Evolutionary conservation across 2,797 vertebrate species (phyloP).

Genomic region (Neosilurus hyrtlii): DNA sequence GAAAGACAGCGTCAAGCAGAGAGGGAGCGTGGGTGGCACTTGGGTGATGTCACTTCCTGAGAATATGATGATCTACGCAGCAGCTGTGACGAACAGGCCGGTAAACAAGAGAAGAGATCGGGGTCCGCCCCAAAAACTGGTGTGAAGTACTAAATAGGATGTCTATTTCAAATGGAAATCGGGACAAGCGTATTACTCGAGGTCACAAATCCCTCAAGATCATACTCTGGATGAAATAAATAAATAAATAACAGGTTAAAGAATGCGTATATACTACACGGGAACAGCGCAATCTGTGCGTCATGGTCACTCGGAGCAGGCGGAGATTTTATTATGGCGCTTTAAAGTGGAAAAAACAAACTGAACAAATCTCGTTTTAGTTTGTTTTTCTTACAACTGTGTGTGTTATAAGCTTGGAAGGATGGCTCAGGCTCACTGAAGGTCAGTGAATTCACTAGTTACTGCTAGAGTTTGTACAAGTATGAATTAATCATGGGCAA

Average conservation of each 20-base stretch:
- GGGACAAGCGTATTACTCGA: no score
- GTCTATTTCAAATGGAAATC: neutral
- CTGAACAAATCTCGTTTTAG: no score
- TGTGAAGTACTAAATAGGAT: neutral
- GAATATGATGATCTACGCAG: slow-evolving; percentile 25
- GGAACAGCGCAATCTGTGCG: no score
- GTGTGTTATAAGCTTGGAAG: no score
- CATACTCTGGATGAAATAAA: neutral
- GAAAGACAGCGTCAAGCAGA: slow-evolving; percentile 58
- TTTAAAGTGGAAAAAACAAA: no score
- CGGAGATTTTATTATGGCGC: no score
- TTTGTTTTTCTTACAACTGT: no score
- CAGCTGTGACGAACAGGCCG: slow-evolving; percentile 29
- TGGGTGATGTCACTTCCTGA: slow-evolving; percentile 40
- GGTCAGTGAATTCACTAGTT: neutral
- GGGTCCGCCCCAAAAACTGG: neutral
- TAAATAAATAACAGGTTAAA: no score
- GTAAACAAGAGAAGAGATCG: neutral
- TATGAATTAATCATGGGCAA: neutral
- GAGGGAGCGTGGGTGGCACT: slow-evolving; percentile 59
- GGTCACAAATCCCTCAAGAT: no score
- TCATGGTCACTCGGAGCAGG: no score
- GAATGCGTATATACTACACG: no score
- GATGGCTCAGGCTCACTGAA: no score
- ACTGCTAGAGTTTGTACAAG: neutral